Evolutionary conservation across 2,113 vertebrate genomes (phyloP), one percentile per base, ranked within the genome.

Genomic region (Antechinus flavipes): DNA sequence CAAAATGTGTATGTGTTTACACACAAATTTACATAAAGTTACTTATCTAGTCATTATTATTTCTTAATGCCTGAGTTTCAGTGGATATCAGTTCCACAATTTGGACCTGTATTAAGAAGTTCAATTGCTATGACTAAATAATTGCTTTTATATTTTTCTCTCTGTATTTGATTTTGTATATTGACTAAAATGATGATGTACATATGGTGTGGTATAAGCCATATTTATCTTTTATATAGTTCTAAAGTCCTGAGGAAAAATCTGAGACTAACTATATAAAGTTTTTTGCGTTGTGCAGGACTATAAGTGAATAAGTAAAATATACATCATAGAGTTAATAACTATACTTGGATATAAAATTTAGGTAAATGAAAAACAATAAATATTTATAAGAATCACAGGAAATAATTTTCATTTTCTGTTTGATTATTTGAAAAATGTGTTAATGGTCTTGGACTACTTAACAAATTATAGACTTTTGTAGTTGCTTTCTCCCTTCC

Each of bases 341-440:
- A 98, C 98, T 98, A 97, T 98, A 98, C 98, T 98, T 98, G 98
- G 98, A 68, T 35, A 35, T 68, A 68, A 35, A 16, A 30, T 68
- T 68, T 68, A 35, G 4, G 61, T 5, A 68, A 35, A 68, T 68
- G 12, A 68, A 35, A 49, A 94, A 94, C 91, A 98, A 96, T 98
- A 98, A 98, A 97, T 96, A 98, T 98, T 98, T 98, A 98, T 98
- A 98, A 96, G 99, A 99, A 98, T 98, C 97, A 98, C 98, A 96
- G 98, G 98, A 98, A 99, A 98, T 98, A 98, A 99, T 98, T 55
- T 55, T 92, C 11, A 92, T 35, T 76, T 55, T 22, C 35, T n/a
- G 0, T 54, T 92, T 56, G 91, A 19, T 90, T 50, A 27, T 90
- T n/a, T 90, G 89, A 27, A 76, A 90, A 47, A 90, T 50, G 47